Evolutionary conservation across 2,113 vertebrate species (phyloP), one percentile per base, ranked within the genome.

Genomic region (Pomatorhinus ruficollis): DNA sequence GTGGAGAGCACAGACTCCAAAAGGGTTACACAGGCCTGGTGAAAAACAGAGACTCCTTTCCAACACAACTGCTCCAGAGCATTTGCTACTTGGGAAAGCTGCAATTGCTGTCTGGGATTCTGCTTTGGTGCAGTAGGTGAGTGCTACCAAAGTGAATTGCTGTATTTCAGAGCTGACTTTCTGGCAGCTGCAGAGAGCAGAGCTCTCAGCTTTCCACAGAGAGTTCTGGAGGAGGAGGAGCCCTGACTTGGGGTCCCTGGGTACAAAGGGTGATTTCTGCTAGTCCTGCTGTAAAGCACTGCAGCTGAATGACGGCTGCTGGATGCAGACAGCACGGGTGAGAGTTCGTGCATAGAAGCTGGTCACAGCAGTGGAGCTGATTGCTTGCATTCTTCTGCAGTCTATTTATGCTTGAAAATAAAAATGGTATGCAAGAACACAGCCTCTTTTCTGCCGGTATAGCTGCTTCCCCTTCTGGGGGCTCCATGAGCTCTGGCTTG

Each of bases 181-280:
- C 33, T 15, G 7, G 56, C 91, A 2, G 37, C 69, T 25, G 70
- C 3, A 0, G 59, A 56, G 40, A 80, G 70, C 66, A 50, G 86
- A 91, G 79, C 74, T 92, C 79, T 81, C 77, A 17, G 94, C 95
- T 83, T 39, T 87, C 49, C 89, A 82, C 40, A 49, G 84, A 89
- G 85, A 91, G 81, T 75, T 96, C 87, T 96, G 96, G 97, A 97
- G 93, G 94, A 97, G 98, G 98, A 97, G 98, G 98, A 98, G 98
- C 97, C 87, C 76, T 98, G 98, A 97, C 98, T 97, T 98, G 98
- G 99, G 99, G 98, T 98, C 98, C 98, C 98, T 98, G 98, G 98
- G 98, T 98, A 98, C 98, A 98, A 98, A 98, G 98, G 98, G 98
- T 98, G 98, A 98, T 98, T 96, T 96, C 92, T 95, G 68, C 90